These are phyloP conservation scores for Dynastes maya DNA, from an alignment of 2,888 invertebrate species.

Conservation along the genomic window DNA sequence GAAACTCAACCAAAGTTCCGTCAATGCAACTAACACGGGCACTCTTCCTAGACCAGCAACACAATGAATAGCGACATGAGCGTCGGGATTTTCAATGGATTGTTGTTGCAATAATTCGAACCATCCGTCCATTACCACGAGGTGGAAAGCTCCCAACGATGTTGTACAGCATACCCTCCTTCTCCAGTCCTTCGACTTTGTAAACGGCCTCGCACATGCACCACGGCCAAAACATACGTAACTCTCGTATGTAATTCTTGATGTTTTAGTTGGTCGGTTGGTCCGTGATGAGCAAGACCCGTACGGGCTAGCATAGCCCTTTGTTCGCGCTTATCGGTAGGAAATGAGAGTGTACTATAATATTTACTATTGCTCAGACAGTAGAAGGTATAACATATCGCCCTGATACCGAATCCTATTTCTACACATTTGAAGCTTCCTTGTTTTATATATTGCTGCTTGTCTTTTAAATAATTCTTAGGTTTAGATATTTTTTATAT, in stretches of 20 bases:
- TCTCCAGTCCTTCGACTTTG: constrained; percentile 89
- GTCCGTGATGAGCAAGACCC: constrained; percentile 88
- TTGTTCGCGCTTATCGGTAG: too few species aligned
- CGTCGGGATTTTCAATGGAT: constrained; percentile 74
- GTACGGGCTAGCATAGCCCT: too few species aligned
- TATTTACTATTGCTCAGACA: too few species aligned
- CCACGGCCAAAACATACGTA: constrained; percentile 96
- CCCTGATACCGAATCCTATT: too few species aligned
- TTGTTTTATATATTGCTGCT: too few species aligned
- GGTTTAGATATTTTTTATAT: too few species aligned
- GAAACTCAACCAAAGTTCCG: constrained; percentile 98
- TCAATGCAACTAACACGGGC: constrained; percentile 97
- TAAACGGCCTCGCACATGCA: constrained; percentile 98
- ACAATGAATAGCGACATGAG: constrained; percentile 98
- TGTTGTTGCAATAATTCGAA: constrained; percentile 82
- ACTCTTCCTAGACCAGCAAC: constrained; percentile 98
- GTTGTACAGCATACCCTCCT: constrained; percentile 94
- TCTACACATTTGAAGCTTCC: too few species aligned
- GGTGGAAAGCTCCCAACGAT: constrained; percentile 92
- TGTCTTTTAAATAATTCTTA: too few species aligned
- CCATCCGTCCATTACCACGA: constrained; percentile 94
- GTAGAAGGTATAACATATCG: too few species aligned
- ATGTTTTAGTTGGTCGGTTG: constrained; percentile 96
- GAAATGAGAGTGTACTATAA: too few species aligned
- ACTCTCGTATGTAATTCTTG: constrained; percentile 94